phyloP scores from a whole-genome alignment of 2,888 invertebrate genomes.

The Hemistola chrysoprasaria region DNA sequence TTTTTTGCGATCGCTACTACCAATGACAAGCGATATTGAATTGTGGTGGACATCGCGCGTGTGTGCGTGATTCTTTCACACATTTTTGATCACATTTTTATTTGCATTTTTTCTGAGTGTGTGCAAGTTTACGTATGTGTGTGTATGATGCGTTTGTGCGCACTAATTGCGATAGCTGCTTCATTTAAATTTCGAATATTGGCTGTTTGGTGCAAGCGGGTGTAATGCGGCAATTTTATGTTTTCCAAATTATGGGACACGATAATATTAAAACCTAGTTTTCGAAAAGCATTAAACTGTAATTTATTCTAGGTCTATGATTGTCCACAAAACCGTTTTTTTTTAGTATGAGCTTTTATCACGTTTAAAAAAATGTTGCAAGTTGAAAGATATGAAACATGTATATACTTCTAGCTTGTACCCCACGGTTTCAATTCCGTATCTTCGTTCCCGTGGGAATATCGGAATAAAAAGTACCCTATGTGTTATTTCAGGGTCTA shows the following conservation, averaged over 20 bases:
- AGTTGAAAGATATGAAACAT: too few species aligned
- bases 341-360: too few species aligned
- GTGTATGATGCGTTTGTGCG: slow-evolving; percentile 38
- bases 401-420: too few species aligned
- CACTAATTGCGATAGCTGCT: slow-evolving; percentile 81
- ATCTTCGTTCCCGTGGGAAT: too few species aligned
- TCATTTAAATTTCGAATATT: slow-evolving; percentile 82
- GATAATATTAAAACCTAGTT: background rate
- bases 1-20: slow-evolving; percentile 59
- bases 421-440: too few species aligned
- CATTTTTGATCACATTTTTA: slow-evolving; percentile 80
- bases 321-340: too few species aligned
- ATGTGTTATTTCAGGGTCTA: too few species aligned
- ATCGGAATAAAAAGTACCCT: too few species aligned
- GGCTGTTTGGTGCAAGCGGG: slow-evolving; percentile 48
- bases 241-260: slow-evolving; percentile 15
- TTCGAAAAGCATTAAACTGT: too few species aligned
- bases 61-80: slow-evolving; percentile 76
- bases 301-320: too few species aligned
- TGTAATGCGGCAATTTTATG: slow-evolving; percentile 48
- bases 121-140: slow-evolving; percentile 53
- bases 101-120: slow-evolving; percentile 55
- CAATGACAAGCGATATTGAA: slow-evolving; percentile 79
- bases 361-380: too few species aligned
- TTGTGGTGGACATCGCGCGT: slow-evolving; percentile 51